These are phyloP conservation scores for Neodon shergylaensis DNA, from an alignment of 2,113 vertebrate genomes.

Conservation along the genomic window DNA sequence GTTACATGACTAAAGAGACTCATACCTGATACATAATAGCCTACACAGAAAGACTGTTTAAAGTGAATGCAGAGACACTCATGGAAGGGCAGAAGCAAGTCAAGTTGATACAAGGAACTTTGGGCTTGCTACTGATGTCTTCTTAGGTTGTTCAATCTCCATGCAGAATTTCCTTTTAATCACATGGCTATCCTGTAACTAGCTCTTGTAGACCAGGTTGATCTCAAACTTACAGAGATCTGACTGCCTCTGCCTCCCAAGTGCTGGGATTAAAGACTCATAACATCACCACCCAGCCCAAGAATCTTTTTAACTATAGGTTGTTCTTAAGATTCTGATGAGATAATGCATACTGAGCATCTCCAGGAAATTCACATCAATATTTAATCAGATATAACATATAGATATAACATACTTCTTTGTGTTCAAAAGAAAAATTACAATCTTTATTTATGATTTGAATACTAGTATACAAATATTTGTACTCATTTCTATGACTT, in stretches of 20 bases:
- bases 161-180: background rate
- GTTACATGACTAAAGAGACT: background rate
- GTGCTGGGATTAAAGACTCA: no score
- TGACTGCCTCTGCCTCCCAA: no score
- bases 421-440: slow-evolving; percentile 42
- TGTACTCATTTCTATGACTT: background rate
- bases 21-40: background rate
- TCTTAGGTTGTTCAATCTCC: background rate
- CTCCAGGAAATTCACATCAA: background rate
- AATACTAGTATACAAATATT: background rate
- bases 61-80: background rate
- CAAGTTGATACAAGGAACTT: background rate
- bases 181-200: no score
- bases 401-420: background rate
- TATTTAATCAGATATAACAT: background rate
- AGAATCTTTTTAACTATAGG: slow-evolving; percentile 35
- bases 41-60: background rate
- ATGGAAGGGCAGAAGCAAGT: background rate
- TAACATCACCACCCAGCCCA: no score
- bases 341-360: background rate
- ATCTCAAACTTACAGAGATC: no score
- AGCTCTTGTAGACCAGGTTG: no score
- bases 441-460: slow-evolving; percentile 19
- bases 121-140: slow-evolving; percentile 7
- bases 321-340: background rate